Evolutionary conservation across 2,113 vertebrate species (phyloP).

Genomic region (Craseonycteris thonglongyai): DNA sequence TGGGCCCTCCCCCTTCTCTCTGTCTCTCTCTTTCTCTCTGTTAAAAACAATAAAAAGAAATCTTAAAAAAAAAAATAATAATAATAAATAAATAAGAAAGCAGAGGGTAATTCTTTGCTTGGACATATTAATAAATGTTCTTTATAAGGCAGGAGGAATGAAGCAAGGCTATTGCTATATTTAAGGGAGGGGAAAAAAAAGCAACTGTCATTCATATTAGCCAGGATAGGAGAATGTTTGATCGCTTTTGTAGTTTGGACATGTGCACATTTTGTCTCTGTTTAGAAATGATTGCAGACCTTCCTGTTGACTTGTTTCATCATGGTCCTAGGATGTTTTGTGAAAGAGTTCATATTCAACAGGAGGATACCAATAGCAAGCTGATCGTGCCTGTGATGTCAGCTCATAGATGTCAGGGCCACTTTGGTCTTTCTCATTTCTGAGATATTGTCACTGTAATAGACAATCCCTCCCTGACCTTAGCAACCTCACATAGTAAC

Average conservation of each 20-base stretch:
- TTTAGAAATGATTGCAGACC: neutral
- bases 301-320: neutral
- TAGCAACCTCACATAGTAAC: neutral
- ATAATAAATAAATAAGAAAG: too few species aligned
- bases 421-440: neutral
- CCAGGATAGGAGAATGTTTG: neutral
- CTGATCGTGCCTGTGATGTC: neutral
- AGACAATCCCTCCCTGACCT: neutral
- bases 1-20: too few species aligned
- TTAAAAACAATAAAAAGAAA: too few species aligned
- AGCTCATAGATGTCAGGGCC: neutral
- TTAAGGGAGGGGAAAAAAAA: neutral
- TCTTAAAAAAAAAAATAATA: too few species aligned
- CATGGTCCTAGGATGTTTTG: neutral
- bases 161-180: neutral
- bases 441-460: neutral
- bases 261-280: neutral
- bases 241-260: neutral
- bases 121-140: neutral
- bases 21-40: too few species aligned
- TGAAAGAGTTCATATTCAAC: neutral
- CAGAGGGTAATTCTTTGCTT: neutral
- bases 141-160: neutral
- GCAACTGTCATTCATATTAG: neutral
- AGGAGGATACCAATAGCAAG: neutral